These are phyloP conservation scores for Cotesia chilonis DNA, from an alignment of 1,140 invertebrate genomes.

Conservation along the genomic window DNA sequence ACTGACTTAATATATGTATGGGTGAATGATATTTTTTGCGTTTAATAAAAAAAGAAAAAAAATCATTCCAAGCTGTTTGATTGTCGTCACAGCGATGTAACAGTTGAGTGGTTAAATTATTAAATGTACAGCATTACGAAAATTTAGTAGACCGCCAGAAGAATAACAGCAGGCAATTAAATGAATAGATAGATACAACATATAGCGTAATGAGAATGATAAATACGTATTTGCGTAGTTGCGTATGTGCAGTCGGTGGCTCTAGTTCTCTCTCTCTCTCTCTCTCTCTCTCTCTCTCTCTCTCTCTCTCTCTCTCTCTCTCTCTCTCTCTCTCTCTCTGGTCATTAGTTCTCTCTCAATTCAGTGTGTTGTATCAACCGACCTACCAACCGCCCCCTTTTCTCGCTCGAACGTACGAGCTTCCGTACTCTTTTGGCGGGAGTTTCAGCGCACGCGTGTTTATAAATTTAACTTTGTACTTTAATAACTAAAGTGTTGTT, in stretches of 20 bases:
- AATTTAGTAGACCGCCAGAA: too few relatives aligned
- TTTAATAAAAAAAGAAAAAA: too few relatives aligned
- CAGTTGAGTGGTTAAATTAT: background rate
- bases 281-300: background rate
- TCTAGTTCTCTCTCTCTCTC: constrained; percentile 2
- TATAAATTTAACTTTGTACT: constrained; percentile 17
- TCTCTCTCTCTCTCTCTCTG: background rate
- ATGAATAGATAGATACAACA: background rate
- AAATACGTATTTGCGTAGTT: constrained; percentile 9
- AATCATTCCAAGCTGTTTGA: too few relatives aligned
- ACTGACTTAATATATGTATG: background rate
- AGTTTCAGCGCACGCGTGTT: constrained; percentile 57
- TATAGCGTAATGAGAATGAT: background rate
- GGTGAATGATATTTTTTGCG: background rate
- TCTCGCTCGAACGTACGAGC: constrained; percentile 32
- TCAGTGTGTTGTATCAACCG: background rate
- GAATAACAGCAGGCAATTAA: background rate
- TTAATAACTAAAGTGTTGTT: background rate
- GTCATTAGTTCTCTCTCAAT: background rate
- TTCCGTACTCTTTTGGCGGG: constrained; percentile 57
- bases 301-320: background rate
- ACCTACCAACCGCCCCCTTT: constrained; percentile 34
- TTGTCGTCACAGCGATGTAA: background rate
- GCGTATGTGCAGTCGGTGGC: constrained; percentile 22
- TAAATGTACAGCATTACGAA: background rate